A percentile compares a stretch with the other conserved stretches of the same genome.
Conservation (phyloP, 2,888 invertebrate species). For the Anorthoa munda region DNA sequence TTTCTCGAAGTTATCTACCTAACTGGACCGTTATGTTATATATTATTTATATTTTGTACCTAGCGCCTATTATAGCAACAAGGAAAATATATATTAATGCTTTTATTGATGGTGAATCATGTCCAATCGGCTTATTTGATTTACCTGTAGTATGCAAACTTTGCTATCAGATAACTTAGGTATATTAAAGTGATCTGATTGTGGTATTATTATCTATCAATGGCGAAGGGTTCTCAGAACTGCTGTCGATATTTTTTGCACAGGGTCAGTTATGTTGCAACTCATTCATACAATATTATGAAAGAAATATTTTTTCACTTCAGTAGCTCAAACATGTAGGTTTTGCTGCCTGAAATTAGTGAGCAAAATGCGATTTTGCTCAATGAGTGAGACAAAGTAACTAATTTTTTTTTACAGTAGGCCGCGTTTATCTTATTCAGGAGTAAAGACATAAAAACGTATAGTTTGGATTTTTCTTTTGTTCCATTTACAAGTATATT, state of each 20-base stretch:
- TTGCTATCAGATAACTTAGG: conserved; percentile 35
- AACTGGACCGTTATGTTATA: background rate
- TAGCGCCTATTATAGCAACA: background rate
- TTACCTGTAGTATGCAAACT: conserved; percentile 13
- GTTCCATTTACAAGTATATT: no score
- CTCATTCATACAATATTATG: conserved; percentile 6
- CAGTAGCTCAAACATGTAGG: no score
- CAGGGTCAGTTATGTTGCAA: background rate
- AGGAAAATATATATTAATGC: conserved; percentile 18
- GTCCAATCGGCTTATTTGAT: conserved; percentile 22
- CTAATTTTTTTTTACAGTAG: no score
- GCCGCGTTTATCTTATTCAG: no score
- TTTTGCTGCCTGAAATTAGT: no score
- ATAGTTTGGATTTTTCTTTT: no score
- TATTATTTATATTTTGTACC: background rate
- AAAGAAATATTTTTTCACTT: background rate
- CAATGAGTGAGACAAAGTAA: no score
- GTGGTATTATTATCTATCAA: conserved; percentile 38
- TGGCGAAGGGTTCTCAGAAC: background rate
- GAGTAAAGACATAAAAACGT: no score
- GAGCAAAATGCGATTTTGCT: no score
- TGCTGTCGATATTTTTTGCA: background rate
- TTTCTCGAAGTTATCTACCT: no score
- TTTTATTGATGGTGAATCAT: conserved; percentile 26
- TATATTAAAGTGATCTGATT: conserved; percentile 16